Evolutionary conservation across 2,113 vertebrate species (phyloP).

Genomic region (Irena cyanogastra): DNA sequence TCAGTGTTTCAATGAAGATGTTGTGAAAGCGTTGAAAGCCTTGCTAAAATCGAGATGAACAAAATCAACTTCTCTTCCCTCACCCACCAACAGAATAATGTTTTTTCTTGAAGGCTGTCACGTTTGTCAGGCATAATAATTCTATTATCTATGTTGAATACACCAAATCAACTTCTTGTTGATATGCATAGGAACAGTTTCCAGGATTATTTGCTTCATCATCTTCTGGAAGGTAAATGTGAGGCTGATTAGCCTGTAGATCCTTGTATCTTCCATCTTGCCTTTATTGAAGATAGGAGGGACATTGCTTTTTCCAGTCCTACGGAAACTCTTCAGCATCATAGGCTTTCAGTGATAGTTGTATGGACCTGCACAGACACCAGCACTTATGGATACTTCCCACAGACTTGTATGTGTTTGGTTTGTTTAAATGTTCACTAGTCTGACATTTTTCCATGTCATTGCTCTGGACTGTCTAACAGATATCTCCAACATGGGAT

Average conservation of each 20-base stretch:
- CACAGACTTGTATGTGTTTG: not conserved
- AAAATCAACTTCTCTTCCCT: not conserved
- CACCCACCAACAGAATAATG: accelerated
- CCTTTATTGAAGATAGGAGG: not conserved
- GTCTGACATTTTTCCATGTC: not conserved
- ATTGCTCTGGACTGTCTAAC: not conserved
- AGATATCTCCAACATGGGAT: not conserved
- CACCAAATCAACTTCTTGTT: not conserved
- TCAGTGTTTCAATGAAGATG: not conserved
- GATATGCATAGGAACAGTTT: not conserved
- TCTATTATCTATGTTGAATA: not conserved
- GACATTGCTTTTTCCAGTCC: not conserved
- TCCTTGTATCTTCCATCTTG: not conserved
- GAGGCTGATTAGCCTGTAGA: not conserved
- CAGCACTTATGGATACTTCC: not conserved
- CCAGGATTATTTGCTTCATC: not conserved
- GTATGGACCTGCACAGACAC: not conserved
- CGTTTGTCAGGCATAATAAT: not conserved
- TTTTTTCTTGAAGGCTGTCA: not conserved
- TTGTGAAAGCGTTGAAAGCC: not conserved
- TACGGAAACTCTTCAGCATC: not conserved
- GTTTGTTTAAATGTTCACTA: not conserved
- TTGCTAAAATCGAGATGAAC: not conserved
- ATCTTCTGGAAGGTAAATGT: not conserved
- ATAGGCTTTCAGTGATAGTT: not conserved